These are phyloP conservation scores for Sycophila sp. DNA, from an alignment of 1,140 invertebrate species.

Conservation along the genomic window DNA sequence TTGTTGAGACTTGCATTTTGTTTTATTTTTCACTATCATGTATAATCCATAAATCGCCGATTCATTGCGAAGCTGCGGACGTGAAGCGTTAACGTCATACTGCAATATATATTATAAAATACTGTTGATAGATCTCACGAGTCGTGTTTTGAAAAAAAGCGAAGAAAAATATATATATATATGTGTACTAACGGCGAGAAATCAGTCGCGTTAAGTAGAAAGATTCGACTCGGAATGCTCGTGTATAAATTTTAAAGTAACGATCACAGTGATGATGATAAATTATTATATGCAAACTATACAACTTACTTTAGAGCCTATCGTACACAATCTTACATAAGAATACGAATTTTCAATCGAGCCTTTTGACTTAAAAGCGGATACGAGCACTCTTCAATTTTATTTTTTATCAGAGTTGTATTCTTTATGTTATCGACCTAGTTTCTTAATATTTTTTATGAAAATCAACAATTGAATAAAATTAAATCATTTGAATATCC, in stretches of 20 bases:
- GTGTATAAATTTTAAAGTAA: constrained; percentile 6
- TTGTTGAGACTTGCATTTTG: constrained; percentile 22
- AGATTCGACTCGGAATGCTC: not conserved
- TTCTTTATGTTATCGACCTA: no score
- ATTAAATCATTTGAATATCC: no score
- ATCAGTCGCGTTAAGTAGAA: not conserved
- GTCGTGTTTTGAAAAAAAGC: not conserved
- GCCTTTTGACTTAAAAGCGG: not conserved
- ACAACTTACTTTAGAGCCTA: constrained; percentile 4
- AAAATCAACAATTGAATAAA: no score
- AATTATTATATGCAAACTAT: not conserved
- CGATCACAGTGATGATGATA: constrained; percentile 2
- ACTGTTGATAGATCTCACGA: constrained; percentile 23
- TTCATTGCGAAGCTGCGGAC: not conserved
- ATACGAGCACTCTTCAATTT: not conserved
- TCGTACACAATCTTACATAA: not conserved
- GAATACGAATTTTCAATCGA: not conserved
- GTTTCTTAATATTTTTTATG: no score
- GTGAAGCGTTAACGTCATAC: constrained; percentile 15
- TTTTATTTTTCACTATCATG: constrained; percentile 11
- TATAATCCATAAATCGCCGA: constrained; percentile 12
- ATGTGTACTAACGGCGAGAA: not conserved
- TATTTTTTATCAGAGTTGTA: not conserved
- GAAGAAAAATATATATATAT: not conserved
- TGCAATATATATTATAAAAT: constrained; percentile 25